Base-by-base conservation (phyloP, 2,797 vertebrate species). In the Limnodromus scolopaceus region DNA sequence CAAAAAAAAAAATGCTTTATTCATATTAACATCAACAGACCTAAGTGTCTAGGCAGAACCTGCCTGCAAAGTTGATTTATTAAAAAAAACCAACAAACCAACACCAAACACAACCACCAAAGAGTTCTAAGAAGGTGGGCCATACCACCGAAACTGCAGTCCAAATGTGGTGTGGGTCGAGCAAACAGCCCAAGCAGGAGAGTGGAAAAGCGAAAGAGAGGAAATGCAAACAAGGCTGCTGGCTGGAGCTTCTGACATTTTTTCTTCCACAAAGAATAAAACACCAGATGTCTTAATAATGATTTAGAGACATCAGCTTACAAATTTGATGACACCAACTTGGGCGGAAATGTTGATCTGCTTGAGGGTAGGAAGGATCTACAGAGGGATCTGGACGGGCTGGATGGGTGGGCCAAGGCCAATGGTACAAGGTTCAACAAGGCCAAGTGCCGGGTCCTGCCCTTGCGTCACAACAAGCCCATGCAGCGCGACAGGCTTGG, bases 131-230 rank as follows among this genome's bases (percentile, higher is more conserved):
- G 25, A 65, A 70, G 9, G 18, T 2, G 32, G 28, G 10, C 20
- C 14, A 6, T 4, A 53, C 27, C 39, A 27, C 53, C 11, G 14
- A 30, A n/a, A 46, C 5, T 32, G 3, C 14, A 24, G 11, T 5
- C 28, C 11, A 41, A 36, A 23, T 1, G 19, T 1, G 2, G 23
- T 1, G 30, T 2, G 22, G 6, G 17, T 8, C 9, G 4, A 49
- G 34, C 39, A 8, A 9, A 15, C 11, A 14, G 46, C 10, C n/a
- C 1, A 1, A 28, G 28, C 66, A 34, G 12, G 36, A 19, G 5
- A 22, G 14, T 0, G 11, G 25, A 36, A 30, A 36, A 46, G 16
- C 34, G 2, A 1, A 18, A 16, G 15, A 41, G n/a, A 12, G 15
- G 30, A 8, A 48, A n/a, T 2, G 1, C 24, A 8, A 27, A 9